Conservation (phyloP, 2,888 invertebrate genomes). For the Macrophya alboannulata region DNA sequence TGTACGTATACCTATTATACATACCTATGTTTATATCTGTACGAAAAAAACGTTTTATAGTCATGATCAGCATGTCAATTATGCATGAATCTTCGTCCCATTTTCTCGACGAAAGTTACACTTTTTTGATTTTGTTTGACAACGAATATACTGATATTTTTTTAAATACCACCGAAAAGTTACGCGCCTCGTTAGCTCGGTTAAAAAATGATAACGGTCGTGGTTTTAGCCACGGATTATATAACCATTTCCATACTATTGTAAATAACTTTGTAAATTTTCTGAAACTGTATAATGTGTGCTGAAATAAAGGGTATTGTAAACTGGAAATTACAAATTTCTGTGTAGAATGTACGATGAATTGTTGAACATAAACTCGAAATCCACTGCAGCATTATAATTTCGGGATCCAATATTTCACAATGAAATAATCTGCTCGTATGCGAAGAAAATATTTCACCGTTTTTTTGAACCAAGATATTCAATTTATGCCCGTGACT, state of each 20-base stretch:
- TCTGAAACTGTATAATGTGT: not conserved
- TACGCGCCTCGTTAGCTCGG: not conserved
- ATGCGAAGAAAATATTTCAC: constrained; percentile 23
- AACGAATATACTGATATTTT: not conserved
- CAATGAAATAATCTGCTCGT: constrained; percentile 25
- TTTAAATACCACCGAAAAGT: not conserved
- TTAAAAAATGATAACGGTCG: not conserved
- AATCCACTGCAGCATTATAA: not conserved
- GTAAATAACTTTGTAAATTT: not conserved
- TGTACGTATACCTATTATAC: not conserved
- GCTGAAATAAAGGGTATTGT: not conserved
- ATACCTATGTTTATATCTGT: not conserved
- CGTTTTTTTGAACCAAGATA: not conserved
- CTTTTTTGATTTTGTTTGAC: not conserved
- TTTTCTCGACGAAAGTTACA: not conserved
- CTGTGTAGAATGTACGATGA: not conserved
- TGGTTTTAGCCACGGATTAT: not conserved
- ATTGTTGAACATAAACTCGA: constrained; percentile 8
- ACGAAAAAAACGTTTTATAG: not conserved
- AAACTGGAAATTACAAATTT: constrained; percentile 13
- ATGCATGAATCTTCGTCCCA: constrained; percentile 1
- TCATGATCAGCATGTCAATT: not conserved
- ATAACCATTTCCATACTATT: not conserved
- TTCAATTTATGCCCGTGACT: not conserved
- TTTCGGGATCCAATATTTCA: constrained; percentile 28